These are phyloP conservation scores for Bedellia somnulentella DNA, from an alignment of 2,888 invertebrate genomes.

Conservation along the genomic window DNA sequence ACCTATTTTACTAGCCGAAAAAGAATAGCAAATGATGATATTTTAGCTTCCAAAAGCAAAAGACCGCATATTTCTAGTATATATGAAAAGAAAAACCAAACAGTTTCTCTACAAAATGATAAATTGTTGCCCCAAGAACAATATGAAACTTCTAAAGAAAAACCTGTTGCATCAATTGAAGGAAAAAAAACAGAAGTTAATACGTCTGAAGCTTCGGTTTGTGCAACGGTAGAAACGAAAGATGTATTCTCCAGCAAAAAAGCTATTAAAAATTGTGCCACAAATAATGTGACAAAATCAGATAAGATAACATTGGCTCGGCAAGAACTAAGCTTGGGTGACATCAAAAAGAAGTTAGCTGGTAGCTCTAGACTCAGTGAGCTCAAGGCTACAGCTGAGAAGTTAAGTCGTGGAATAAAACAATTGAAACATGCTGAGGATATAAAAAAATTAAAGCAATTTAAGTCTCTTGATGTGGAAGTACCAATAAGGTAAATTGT, in stretches of 20 bases:
- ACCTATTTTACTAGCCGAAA: slow-evolving; percentile 77
- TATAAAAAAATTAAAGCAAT: slow-evolving; percentile 64
- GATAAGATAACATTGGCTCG: slow-evolving; percentile 44
- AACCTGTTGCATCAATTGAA: background rate
- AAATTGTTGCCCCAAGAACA: too few relatives aligned
- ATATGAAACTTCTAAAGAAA: background rate
- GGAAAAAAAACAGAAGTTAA: background rate
- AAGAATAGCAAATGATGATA: slow-evolving; percentile 71
- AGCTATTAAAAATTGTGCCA: slow-evolving; percentile 25
- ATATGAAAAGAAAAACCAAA: slow-evolving; percentile 16
- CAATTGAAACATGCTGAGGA: slow-evolving; percentile 56
- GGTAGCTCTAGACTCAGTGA: slow-evolving; percentile 71
- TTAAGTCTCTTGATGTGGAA: slow-evolving; percentile 76
- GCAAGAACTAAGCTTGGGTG: slow-evolving; percentile 67
- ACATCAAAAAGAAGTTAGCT: slow-evolving; percentile 68
- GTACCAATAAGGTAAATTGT: slow-evolving; percentile 66
- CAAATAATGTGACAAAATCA: slow-evolving; percentile 17
- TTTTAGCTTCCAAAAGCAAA: slow-evolving; percentile 55
- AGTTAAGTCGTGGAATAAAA: slow-evolving; percentile 66
- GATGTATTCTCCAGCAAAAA: slow-evolving; percentile 31
- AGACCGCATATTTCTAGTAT: slow-evolving; percentile 29
- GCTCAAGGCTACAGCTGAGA: slow-evolving; percentile 67
- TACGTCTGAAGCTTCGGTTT: background rate
- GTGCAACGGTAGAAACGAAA: slow-evolving; percentile 7
- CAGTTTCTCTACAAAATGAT: background rate